phyloP scores from a whole-genome alignment of 1,140 invertebrate species.

The Ruditapes philippinarum region DNA sequence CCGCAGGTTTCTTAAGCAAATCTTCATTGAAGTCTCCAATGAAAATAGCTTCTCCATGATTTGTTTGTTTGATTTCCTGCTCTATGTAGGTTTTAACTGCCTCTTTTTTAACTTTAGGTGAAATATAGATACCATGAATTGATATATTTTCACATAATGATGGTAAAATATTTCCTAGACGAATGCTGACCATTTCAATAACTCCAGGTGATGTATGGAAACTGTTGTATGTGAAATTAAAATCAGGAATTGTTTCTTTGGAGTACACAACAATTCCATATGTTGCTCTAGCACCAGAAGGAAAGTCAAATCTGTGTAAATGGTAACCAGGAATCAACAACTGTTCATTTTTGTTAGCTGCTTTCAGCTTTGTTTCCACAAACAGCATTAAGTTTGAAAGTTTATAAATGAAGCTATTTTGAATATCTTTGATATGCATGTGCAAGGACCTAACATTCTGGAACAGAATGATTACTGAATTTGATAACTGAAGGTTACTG shows the following conservation, averaged over 20 bases:
- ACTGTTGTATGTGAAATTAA: background rate
- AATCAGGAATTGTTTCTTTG: background rate
- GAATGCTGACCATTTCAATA: background rate
- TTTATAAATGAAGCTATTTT: background rate
- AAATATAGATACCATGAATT: background rate
- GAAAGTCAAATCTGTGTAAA: background rate
- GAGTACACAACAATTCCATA: constrained; percentile 33
- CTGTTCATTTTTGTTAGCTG: background rate
- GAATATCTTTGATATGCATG: background rate
- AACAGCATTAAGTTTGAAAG: background rate
- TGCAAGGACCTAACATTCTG: constrained; percentile 28
- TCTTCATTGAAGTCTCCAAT: constrained; percentile 1
- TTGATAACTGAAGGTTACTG: background rate
- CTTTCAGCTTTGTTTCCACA: constrained; percentile 23
- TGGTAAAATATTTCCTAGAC: background rate
- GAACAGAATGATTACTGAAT: background rate
- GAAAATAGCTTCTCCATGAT: background rate
- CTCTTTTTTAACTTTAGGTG: background rate
- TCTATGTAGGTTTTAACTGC: background rate
- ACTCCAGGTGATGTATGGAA: background rate
- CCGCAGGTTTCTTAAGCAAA: background rate
- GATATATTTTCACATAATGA: background rate
- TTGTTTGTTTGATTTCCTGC: background rate
- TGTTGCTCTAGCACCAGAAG: background rate
- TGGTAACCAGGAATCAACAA: constrained; percentile 28